phyloP scores from a whole-genome alignment of 1,140 invertebrate species.

The Pinna nobilis region DNA sequence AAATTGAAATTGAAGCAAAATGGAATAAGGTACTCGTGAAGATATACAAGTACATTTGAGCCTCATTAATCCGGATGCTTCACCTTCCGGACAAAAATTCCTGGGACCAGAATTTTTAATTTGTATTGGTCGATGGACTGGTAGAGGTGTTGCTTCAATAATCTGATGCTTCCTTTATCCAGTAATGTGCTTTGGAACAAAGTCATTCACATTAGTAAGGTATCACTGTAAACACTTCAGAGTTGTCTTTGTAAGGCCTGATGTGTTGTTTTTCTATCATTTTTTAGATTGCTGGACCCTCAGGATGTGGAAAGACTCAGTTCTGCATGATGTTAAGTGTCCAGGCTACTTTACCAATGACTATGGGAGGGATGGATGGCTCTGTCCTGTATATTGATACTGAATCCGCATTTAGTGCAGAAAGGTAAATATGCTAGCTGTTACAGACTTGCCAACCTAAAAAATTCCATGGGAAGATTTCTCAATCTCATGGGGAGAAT shows the following conservation, averaged over 20 bases:
- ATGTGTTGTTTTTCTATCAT: not conserved
- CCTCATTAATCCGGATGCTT: too few species aligned
- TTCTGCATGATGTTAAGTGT: slow-evolving; percentile 64
- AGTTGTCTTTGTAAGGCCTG: not conserved
- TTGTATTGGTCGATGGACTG: too few species aligned
- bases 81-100: too few species aligned
- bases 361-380: slow-evolving; percentile 45
- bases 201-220: not conserved
- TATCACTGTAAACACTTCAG: not conserved
- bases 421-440: slow-evolving; percentile 45
- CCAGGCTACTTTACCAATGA: slow-evolving; percentile 42
- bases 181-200: not conserved
- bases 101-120: too few species aligned
- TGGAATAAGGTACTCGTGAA: too few species aligned
- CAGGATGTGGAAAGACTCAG: slow-evolving; percentile 69
- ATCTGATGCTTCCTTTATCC: too few species aligned
- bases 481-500: not conserved
- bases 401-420: slow-evolving; percentile 63
- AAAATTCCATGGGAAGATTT: not conserved
- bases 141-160: too few species aligned
- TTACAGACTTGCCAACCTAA: not conserved
- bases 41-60: too few species aligned
- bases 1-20: too few species aligned
- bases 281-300: slow-evolving; percentile 61
- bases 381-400: slow-evolving; percentile 66